Base-by-base conservation (phyloP, 2,888 invertebrate genomes). In the Ophion ellenae region DNA sequence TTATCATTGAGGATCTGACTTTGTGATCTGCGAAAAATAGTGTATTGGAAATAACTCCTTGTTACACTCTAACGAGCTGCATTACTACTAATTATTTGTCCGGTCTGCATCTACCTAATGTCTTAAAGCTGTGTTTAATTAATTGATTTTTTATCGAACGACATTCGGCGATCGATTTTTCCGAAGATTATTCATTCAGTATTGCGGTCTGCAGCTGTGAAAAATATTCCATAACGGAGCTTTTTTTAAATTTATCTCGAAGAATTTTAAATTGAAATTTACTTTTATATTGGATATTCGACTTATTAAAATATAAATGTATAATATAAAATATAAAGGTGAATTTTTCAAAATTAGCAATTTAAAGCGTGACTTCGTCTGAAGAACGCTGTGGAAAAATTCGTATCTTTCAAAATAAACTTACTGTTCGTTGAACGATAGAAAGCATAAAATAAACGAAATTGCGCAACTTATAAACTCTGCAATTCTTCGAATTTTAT, bases 1-100 rank as follows among this genome's bases (percentile, higher is more conserved):
- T 57, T 64, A 81, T 74, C 77, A 69, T 69, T 59, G 6, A 32
- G 71, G 14, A 71, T 57, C 71, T 57, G 57, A 59, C 20, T 59
- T 53, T 36, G 53, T 14, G 53, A 28, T 1, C 47, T 70, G 3
- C 47, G 53, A 70, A 28, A 70, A 73, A 59, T 73, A 20, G 36
- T 10, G 11, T 57, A 14, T 73, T 59, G 11, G 20, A 5, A 20
- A 5, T 3, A 36, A 57, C 1, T 14, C 4, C 24, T 45, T 47
- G 14, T 45, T 1, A 45, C n/a, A 69, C 24, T 36, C 6, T 5
- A 20, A 14, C n/a, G 6, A 14, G 24, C 20, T 14, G 45, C n/a
- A 45, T 1, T 24, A 69, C 20, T 24, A 11, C 0, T 11, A 24
- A 69, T 69, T 45, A 45, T 47, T 69, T 69, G 14, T 45, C 14